Percentiles rank a stretch among this genome's conserved stretches.
These are phyloP conservation scores for Tetraneura akinire DNA, from an alignment of 1,140 invertebrate species.

Conservation along the genomic window DNA sequence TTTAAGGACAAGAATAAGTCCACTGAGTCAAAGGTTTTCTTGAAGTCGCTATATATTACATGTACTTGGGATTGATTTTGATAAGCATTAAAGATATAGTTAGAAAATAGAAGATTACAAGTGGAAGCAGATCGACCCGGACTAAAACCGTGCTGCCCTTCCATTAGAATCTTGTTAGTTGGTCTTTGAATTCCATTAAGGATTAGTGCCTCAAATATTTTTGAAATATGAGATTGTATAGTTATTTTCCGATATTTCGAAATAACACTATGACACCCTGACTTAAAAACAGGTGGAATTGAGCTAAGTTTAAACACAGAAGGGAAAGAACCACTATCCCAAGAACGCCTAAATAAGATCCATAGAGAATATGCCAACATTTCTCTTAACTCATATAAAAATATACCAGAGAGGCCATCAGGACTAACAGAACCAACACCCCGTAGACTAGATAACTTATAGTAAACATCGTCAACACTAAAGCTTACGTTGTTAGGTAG, in stretches of 20 bases:
- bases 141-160: neutral
- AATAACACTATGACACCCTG: neutral
- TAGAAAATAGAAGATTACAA: too few species aligned
- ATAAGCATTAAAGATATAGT: neutral
- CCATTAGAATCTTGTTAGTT: too few species aligned
- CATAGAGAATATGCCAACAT: conserved; percentile 11
- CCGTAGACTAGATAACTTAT: neutral
- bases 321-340: neutral
- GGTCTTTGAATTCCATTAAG: too few species aligned
- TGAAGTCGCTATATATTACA: too few species aligned
- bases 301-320: neutral
- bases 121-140: neutral
- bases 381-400: conserved; percentile 7
- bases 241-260: neutral
- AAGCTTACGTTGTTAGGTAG: neutral
- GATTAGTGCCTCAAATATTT: too few species aligned
- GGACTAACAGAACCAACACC: neutral
- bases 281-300: neutral
- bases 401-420: neutral
- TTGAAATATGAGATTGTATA: conserved; percentile 11
- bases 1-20: neutral
- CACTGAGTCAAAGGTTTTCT: neutral
- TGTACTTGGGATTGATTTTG: too few species aligned
- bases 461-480: too few species aligned
- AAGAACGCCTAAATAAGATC: conserved; percentile 24